These are phyloP conservation scores for Morone chrysops DNA, from an alignment of 2,113 vertebrate genomes.

Conservation along the genomic window DNA sequence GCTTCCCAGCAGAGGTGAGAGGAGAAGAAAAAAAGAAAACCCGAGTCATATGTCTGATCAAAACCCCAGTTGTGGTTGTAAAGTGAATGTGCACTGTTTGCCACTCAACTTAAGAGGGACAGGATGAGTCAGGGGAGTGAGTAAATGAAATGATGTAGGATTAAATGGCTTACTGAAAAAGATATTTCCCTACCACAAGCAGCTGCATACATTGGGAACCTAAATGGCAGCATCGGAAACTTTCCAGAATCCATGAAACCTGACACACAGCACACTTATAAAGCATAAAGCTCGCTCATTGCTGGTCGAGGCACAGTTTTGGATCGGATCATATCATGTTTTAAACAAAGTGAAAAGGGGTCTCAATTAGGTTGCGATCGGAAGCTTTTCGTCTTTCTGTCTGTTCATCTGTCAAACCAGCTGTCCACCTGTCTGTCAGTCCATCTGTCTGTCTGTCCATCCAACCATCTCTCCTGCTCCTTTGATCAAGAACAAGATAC, in stretches of 20 bases:
- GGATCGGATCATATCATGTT: background rate
- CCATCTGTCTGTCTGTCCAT: background rate
- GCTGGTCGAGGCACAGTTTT: background rate
- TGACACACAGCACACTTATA: conserved; percentile 2
- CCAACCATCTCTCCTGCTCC: background rate
- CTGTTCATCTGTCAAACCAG: background rate
- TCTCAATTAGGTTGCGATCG: background rate
- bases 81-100: background rate
- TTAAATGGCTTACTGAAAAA: background rate
- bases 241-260: conserved; percentile 7
- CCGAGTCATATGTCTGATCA: background rate
- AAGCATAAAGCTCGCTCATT: background rate
- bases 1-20: conserved; percentile 64
- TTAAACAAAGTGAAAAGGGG: background rate
- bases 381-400: background rate
- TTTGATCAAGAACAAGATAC: background rate
- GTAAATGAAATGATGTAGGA: background rate
- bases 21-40: background rate
- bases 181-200: conserved; percentile 2
- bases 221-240: background rate
- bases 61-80: conserved; percentile 11
- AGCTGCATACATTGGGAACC: background rate
- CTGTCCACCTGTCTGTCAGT: background rate
- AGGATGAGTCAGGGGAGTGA: conserved; percentile 35
- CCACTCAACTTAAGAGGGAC: background rate